phyloP scores from a whole-genome alignment of 2,113 vertebrate genomes.

The Dipodomys spectabilis region DNA sequence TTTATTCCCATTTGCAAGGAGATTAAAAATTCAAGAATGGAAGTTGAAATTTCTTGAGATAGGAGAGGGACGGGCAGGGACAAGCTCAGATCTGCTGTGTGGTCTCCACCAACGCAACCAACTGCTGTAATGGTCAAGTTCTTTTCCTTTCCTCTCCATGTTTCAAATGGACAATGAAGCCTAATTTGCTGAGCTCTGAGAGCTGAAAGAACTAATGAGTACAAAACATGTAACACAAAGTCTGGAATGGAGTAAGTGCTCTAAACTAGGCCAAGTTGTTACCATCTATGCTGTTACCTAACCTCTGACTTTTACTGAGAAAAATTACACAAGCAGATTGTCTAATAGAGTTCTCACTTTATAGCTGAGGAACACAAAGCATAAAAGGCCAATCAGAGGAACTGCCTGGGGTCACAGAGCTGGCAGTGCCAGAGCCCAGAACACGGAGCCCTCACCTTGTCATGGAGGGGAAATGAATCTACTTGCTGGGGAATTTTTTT shows the following conservation, averaged over 20 bases:
- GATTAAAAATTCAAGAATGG: background rate
- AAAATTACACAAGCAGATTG: background rate
- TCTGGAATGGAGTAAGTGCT: background rate
- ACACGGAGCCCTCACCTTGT: background rate
- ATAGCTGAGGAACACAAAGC: background rate
- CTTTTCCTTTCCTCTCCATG: background rate
- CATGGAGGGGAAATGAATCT: background rate
- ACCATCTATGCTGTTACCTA: background rate
- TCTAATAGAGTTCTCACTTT: background rate
- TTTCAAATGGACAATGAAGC: background rate
- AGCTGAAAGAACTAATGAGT: background rate
- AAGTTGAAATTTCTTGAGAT: background rate
- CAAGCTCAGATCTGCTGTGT: background rate
- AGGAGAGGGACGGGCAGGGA: no score
- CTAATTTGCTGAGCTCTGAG: background rate
- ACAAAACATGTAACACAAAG: background rate
- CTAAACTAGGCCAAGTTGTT: background rate
- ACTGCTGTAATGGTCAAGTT: background rate
- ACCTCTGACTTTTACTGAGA: background rate
- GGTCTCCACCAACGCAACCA: background rate
- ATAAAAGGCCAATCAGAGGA: background rate
- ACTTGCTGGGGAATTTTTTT: background rate
- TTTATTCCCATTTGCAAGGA: background rate
- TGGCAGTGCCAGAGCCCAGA: background rate
- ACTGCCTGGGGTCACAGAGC: background rate